Evolutionary conservation across 1,140 invertebrate species (phyloP).

Genomic region (Schlechtendalia chinensis): DNA sequence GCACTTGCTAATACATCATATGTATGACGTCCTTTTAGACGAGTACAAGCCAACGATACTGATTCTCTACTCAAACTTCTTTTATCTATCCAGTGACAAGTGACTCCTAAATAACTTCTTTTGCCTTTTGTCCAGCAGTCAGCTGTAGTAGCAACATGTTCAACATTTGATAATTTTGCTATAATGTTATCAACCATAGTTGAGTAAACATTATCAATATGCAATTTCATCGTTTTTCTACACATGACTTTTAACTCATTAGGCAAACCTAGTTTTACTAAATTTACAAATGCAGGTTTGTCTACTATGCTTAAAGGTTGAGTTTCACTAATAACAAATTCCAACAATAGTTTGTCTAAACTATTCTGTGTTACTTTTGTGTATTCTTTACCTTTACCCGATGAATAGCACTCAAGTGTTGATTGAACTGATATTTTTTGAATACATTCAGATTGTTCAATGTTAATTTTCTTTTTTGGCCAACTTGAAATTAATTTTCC

Average conservation of each 20-base stretch:
- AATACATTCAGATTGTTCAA: not conserved
- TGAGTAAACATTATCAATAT: not conserved
- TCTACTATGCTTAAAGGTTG: slow-evolving; percentile 8
- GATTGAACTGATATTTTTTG: slow-evolving; percentile 4
- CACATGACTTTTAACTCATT: not conserved
- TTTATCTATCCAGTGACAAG: not conserved
- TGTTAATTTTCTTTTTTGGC: not conserved
- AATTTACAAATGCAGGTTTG: slow-evolving; percentile 4
- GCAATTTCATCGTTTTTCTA: not conserved
- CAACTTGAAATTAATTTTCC: not conserved
- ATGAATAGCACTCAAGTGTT: slow-evolving; percentile 2
- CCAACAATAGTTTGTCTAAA: not conserved
- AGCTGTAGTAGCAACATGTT: not conserved
- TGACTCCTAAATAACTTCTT: not conserved
- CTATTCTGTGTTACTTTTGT: not conserved
- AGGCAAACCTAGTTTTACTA: not conserved
- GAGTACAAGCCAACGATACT: slow-evolving; percentile 4
- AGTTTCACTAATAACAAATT: slow-evolving; percentile 12
- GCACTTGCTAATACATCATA: slow-evolving; percentile 5
- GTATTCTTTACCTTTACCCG: slow-evolving; percentile 2
- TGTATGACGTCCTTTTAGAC: not conserved
- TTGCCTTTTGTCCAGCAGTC: slow-evolving; percentile 6
- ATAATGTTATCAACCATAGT: slow-evolving; percentile 3
- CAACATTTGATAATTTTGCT: not conserved
- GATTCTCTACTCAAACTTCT: not conserved